phyloP scores from a whole-genome alignment of 2,113 vertebrate genomes.

The Microcebus tavaratra region DNA sequence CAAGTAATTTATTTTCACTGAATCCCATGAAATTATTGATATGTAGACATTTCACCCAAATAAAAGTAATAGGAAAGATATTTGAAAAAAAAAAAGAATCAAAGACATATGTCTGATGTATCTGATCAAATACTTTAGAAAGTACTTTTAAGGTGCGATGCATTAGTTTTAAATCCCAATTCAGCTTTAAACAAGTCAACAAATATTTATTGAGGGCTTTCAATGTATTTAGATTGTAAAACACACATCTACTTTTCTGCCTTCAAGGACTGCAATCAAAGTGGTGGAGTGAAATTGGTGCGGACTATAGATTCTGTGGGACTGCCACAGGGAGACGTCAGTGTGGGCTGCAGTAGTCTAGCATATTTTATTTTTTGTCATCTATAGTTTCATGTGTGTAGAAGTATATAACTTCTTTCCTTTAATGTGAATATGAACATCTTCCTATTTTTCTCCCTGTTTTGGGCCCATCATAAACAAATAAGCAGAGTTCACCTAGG shows the following conservation, averaged over 20 bases:
- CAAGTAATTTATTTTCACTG: not conserved
- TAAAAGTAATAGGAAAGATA: not conserved
- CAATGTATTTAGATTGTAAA: not conserved
- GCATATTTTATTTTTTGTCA: not conserved
- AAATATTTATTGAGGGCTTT: not conserved
- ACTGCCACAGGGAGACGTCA: not conserved
- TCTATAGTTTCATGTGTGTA: not conserved
- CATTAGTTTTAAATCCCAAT: not conserved
- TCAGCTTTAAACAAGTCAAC: not conserved
- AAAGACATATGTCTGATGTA: not conserved
- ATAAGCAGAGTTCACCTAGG: not conserved
- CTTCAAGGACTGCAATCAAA: not conserved
- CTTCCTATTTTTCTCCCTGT: not conserved
- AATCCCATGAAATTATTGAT: not conserved
- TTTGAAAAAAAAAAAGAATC: not conserved
- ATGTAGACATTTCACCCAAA: not conserved
- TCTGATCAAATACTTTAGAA: not conserved
- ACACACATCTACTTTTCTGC: not conserved
- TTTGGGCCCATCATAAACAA: not conserved
- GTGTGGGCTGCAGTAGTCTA: not conserved
- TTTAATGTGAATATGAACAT: not conserved
- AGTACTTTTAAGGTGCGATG: not conserved
- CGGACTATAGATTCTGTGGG: not conserved
- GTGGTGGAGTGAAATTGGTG: not conserved
- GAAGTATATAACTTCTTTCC: not conserved